Percentiles rank a stretch among this genome's conserved stretches.
Evolutionary conservation across 2,888 invertebrate species (phyloP).

Genomic region (Nasonovia ribisnigri): DNA sequence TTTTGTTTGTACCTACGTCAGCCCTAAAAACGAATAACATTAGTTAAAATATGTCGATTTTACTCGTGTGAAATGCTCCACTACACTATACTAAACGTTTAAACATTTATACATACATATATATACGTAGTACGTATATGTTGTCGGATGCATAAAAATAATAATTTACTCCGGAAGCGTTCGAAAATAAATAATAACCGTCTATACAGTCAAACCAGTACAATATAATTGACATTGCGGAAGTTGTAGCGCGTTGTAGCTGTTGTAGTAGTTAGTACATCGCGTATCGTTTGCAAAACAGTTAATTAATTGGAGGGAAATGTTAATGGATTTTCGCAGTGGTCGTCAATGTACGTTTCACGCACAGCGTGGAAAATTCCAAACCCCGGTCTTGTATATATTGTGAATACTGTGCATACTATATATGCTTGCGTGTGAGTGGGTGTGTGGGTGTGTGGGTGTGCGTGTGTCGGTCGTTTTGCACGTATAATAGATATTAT

Average conservation of each 20-base stretch:
- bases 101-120: no score
- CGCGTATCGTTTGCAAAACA: slow-evolving; percentile 47
- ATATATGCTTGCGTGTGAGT: background rate
- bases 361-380: slow-evolving; percentile 7
- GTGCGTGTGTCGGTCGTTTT: background rate
- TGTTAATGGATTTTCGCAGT: slow-evolving; percentile 44
- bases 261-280: background rate
- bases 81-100: background rate
- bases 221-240: background rate
- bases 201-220: slow-evolving; percentile 3
- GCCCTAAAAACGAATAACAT: no score
- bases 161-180: slow-evolving; percentile 4
- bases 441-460: background rate
- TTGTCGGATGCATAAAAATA: no score
- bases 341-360: background rate
- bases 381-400: background rate
- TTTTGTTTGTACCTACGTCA: background rate
- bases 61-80: background rate
- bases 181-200: slow-evolving; percentile 17
- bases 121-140: no score
- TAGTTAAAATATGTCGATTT: background rate
- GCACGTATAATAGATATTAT: background rate
- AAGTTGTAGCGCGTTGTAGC: slow-evolving; percentile 13
- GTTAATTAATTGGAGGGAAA: slow-evolving; percentile 37
- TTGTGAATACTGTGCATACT: background rate